Percentiles rank a stretch among this genome's conserved stretches.
Evolutionary conservation across 2,888 invertebrate species (phyloP).

Genomic region (Acheta domesticus): DNA sequence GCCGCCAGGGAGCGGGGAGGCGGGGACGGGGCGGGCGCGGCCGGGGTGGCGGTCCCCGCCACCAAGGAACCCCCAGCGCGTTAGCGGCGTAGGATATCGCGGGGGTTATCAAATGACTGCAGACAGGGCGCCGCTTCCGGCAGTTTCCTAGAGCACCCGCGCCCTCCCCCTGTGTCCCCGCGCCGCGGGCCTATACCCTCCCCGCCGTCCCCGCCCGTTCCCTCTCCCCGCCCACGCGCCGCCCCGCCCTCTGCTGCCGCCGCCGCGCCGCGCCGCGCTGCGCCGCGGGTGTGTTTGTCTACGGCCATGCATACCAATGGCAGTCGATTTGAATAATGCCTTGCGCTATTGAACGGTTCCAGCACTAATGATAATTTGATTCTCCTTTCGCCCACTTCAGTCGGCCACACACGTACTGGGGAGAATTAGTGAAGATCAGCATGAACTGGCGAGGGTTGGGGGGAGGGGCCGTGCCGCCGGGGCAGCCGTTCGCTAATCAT

Average conservation of each 20-base stretch:
- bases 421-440: constrained; percentile 18
- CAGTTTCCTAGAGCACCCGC: background rate
- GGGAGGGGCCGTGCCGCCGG: background rate
- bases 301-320: constrained; percentile 19
- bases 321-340: constrained; percentile 18
- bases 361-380: constrained; percentile 18
- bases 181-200: background rate
- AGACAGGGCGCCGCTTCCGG: background rate
- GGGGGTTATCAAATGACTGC: too few relatives aligned
- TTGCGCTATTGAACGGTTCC: constrained; percentile 18
- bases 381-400: constrained; percentile 18
- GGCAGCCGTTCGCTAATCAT: constrained; percentile 6
- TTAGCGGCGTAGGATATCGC: too few relatives aligned
- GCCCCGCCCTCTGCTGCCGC: background rate
- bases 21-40: too few relatives aligned
- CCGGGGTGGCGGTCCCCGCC: too few relatives aligned
- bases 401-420: constrained; percentile 18
- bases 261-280: background rate
- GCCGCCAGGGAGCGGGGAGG: too few relatives aligned
- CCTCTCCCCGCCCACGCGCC: background rate
- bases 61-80: too few relatives aligned
- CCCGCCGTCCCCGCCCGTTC: background rate
- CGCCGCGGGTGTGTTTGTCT: background rate
- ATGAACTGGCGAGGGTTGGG: background rate
- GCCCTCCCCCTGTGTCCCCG: background rate